Conservation (phyloP, 2,797 vertebrate species). For the Borostomias antarcticus region DNA sequence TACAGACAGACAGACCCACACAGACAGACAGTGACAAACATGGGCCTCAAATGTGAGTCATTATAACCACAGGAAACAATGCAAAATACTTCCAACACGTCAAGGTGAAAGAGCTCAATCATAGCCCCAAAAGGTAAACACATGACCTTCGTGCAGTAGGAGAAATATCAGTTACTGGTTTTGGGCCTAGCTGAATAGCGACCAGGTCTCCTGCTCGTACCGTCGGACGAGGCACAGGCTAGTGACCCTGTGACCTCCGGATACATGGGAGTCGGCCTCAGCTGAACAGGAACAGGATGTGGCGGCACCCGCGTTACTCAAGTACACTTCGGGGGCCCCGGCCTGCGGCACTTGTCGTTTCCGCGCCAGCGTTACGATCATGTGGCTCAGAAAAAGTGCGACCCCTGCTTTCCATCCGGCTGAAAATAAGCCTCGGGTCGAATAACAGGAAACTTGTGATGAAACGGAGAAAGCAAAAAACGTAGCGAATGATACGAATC, state of each 20-base stretch:
- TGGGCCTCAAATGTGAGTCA: background rate
- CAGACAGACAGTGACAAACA: background rate
- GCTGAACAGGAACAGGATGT: slow-evolving; percentile 55
- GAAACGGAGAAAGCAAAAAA: background rate
- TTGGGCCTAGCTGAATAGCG: too few species aligned
- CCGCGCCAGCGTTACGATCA: slow-evolving; percentile 49
- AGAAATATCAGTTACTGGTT: too few species aligned
- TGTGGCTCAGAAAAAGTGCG: slow-evolving; percentile 32
- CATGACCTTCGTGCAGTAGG: too few species aligned
- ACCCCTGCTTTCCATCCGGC: slow-evolving; percentile 4
- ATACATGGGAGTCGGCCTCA: slow-evolving; percentile 62
- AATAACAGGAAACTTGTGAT: slow-evolving; percentile 6
- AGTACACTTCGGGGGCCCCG: slow-evolving; percentile 56
- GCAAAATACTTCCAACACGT: background rate
- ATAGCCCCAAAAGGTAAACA: too few species aligned
- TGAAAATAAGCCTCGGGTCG: background rate
- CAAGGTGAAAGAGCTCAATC: too few species aligned
- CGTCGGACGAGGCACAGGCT: slow-evolving; percentile 12
- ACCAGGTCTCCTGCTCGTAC: too few species aligned
- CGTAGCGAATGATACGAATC: too few species aligned
- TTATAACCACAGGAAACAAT: background rate
- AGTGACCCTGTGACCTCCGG: slow-evolving; percentile 42
- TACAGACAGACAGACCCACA: too few species aligned
- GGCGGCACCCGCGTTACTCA: slow-evolving; percentile 61
- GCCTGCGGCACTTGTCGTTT: slow-evolving; percentile 71